Evolutionary conservation across 2,888 invertebrate genomes (phyloP).

Genomic region (Drosophila picticornis): DNA sequence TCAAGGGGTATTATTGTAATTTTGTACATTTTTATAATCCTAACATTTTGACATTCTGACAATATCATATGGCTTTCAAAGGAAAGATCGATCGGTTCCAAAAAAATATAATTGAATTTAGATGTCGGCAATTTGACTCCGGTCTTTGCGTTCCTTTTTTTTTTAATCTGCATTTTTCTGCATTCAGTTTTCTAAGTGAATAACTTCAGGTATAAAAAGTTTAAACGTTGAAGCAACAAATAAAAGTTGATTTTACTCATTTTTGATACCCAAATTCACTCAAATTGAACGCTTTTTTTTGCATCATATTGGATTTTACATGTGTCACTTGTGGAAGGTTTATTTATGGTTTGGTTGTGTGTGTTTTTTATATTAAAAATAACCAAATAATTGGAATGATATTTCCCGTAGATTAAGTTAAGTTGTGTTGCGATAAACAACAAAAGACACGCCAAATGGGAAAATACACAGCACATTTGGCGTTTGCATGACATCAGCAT

Average conservation of each 20-base stretch:
- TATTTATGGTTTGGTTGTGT: background rate
- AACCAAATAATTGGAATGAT: background rate
- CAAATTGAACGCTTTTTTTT: background rate
- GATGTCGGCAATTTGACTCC: background rate
- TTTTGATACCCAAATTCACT: background rate
- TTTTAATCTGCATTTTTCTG: background rate
- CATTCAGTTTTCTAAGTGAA: background rate
- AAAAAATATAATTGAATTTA: no score
- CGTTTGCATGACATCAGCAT: conserved; percentile 1
- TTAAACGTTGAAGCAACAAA: background rate
- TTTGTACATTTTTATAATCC: background rate
- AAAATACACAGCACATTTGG: background rate
- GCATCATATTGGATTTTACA: background rate
- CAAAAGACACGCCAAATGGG: background rate
- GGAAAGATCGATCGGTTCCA: background rate
- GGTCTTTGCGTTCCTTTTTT: background rate
- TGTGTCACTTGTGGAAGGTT: background rate
- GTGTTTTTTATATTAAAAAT: background rate
- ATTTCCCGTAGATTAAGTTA: background rate
- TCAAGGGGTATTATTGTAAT: background rate
- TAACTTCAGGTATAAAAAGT: background rate
- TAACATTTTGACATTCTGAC: background rate
- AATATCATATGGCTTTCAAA: background rate
- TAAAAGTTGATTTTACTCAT: background rate
- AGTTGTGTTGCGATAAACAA: background rate